Percentiles rank a stretch among this genome's conserved stretches.
phyloP scores from a whole-genome alignment of 2,113 vertebrate genomes.

The Colinus virginianus region DNA sequence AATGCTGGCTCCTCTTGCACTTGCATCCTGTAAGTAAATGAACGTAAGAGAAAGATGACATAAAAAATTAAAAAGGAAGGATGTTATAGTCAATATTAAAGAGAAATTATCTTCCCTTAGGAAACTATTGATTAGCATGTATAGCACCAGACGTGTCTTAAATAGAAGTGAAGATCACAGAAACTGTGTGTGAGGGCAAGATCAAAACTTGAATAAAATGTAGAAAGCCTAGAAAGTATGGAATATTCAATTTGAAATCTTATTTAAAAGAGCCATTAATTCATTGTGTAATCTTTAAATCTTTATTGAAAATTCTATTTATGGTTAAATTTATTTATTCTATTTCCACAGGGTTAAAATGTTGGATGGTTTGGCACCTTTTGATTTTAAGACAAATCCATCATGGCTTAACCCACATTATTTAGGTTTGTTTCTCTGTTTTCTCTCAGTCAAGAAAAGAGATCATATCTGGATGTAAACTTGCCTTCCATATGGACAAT shows the following conservation, averaged over 20 bases:
- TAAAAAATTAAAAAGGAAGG: background rate
- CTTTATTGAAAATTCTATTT: background rate
- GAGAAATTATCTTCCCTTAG: background rate
- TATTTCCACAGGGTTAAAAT: conserved; percentile 78
- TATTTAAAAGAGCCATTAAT: background rate
- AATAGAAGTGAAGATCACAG: background rate
- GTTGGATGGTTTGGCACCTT: conserved; percentile 85
- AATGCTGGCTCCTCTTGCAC: background rate
- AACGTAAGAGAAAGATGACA: background rate
- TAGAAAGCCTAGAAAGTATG: background rate
- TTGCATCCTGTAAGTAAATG: background rate
- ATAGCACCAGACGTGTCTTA: background rate
- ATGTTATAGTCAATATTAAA: background rate
- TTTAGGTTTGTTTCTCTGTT: conserved; percentile 70
- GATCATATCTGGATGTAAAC: background rate
- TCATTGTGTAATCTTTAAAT: background rate
- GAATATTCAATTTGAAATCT: background rate
- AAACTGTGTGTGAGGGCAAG: background rate
- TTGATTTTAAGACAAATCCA: conserved; percentile 88
- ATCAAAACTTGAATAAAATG: background rate
- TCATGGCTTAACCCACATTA: conserved; percentile 84
- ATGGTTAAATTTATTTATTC: background rate
- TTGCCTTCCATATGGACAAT: background rate
- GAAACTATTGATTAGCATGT: background rate
- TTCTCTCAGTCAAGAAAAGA: background rate